phyloP scores from a whole-genome alignment of 1,140 invertebrate species.

The Drosophila gunungcola region DNA sequence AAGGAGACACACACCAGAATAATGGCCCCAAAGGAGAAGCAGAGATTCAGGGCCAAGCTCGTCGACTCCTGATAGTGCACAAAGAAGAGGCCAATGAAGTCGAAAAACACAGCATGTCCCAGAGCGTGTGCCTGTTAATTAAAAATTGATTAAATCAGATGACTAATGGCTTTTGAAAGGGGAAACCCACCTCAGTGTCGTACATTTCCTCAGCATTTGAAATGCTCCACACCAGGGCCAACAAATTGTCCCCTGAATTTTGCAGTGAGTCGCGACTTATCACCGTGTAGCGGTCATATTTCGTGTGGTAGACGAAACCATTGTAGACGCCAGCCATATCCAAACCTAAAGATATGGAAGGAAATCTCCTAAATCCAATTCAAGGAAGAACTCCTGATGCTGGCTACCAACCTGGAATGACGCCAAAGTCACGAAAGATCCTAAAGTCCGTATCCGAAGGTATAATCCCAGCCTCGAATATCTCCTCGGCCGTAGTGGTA shows the following conservation, averaged over 20 bases:
- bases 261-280: constrained; percentile 93
- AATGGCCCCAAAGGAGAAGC: constrained; percentile 85
- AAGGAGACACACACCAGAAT: constrained; percentile 84
- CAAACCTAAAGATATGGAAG: constrained; percentile 83
- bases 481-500: constrained; percentile 91
- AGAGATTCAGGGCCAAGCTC: constrained; percentile 86
- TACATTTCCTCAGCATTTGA: constrained; percentile 87
- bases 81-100: constrained; percentile 90
- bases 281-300: constrained; percentile 90
- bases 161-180: background rate
- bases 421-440: constrained; percentile 89
- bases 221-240: constrained; percentile 89
- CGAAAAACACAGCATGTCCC: constrained; percentile 90
- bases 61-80: constrained; percentile 87
- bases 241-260: constrained; percentile 91
- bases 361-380: background rate
- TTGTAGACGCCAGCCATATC: constrained; percentile 97
- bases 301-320: constrained; percentile 96
- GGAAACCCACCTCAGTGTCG: constrained; percentile 66
- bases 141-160: background rate
- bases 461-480: constrained; percentile 93
- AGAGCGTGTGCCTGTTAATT: constrained; percentile 55
- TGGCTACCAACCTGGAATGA: constrained; percentile 82
- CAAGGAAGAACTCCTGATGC: background rate
- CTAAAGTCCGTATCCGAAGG: constrained; percentile 96